These are phyloP conservation scores for Tenthredo notha DNA, from an alignment of 2,888 invertebrate genomes.

Conservation along the genomic window DNA sequence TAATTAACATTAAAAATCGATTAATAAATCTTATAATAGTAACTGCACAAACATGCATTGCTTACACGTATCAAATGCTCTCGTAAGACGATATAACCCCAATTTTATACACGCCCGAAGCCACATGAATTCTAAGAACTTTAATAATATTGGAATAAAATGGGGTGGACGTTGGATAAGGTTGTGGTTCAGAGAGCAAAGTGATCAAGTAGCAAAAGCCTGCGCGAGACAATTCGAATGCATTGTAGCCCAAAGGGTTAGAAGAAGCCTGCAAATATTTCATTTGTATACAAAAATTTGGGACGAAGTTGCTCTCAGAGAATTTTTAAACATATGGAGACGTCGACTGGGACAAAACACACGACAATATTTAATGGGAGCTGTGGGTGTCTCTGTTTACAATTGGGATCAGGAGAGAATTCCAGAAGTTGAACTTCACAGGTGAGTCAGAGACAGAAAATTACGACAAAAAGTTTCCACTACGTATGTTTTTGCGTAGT, in stretches of 20 bases:
- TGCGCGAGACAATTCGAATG: slow-evolving; percentile 73
- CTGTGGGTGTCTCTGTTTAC: slow-evolving; percentile 80
- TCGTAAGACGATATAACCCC: slow-evolving; percentile 45
- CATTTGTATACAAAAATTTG: slow-evolving; percentile 83
- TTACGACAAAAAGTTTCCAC: background rate
- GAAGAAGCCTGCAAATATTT: slow-evolving; percentile 84
- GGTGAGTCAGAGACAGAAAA: slow-evolving; percentile 66
- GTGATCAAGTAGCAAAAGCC: slow-evolving; percentile 65
- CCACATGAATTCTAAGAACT: slow-evolving; percentile 57
- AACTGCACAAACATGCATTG: slow-evolving; percentile 52
- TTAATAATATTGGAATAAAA: slow-evolving; percentile 62
- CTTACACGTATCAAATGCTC: slow-evolving; percentile 44
- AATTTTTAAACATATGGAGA: slow-evolving; percentile 79
- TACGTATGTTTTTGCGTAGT: background rate
- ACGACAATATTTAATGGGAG: slow-evolving; percentile 81
- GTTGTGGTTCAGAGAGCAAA: slow-evolving; percentile 69
- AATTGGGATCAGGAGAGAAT: slow-evolving; percentile 84
- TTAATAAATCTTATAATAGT: background rate
- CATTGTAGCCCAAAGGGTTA: slow-evolving; percentile 81
- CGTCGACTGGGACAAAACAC: slow-evolving; percentile 78
- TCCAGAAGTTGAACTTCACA: slow-evolving; percentile 80
- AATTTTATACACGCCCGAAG: slow-evolving; percentile 50
- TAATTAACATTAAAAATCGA: background rate
- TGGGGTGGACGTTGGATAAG: slow-evolving; percentile 65
- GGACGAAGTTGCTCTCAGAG: slow-evolving; percentile 82